These are phyloP conservation scores for Harpalus rubripes DNA, from an alignment of 2,888 invertebrate species.

Conservation along the genomic window DNA sequence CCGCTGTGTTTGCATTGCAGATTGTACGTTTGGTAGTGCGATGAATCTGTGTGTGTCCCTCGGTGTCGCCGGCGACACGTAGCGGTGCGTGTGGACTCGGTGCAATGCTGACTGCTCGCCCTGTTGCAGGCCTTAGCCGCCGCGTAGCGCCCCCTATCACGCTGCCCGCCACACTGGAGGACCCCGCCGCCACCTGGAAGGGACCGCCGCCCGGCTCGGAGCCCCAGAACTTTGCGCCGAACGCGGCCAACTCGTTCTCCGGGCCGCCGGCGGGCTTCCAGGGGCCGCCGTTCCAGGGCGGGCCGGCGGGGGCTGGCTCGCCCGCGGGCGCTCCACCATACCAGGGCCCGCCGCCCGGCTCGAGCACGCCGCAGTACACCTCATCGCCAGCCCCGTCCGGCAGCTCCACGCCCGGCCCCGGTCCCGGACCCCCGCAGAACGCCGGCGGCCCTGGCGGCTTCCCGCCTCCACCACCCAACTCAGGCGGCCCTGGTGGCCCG, in stretches of 20 bases:
- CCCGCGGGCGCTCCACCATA: constrained; percentile 86
- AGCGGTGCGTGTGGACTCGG: constrained; percentile 68
- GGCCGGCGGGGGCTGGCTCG: constrained; percentile 87
- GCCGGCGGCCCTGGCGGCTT: constrained; percentile 76
- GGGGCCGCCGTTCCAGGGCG: constrained; percentile 82
- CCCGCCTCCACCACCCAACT: constrained; percentile 81
- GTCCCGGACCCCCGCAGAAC: constrained; percentile 79
- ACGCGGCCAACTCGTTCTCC: constrained; percentile 82
- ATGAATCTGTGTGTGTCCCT: constrained; percentile 44
- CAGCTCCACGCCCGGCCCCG: constrained; percentile 90
- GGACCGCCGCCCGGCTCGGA: constrained; percentile 84
- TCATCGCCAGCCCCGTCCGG: constrained; percentile 92
- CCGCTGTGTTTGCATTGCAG: constrained; percentile 22
- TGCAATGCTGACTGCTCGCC: constrained; percentile 69
- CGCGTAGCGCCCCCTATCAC: constrained; percentile 84
- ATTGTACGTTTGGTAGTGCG: constrained; percentile 41
- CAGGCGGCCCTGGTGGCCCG: constrained; percentile 83
- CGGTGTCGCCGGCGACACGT: constrained; percentile 50
- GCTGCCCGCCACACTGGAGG: constrained; percentile 87
- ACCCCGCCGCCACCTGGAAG: constrained; percentile 89
- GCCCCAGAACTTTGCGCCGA: constrained; percentile 83
- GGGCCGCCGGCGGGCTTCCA: constrained; percentile 80
- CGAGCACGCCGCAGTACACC: constrained; percentile 90
- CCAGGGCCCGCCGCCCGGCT: constrained; percentile 86
- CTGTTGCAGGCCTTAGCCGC: constrained; percentile 89